Evolutionary conservation across 2,888 invertebrate species (phyloP), one percentile per base, ranked within the genome.

Genomic region (Artemia sinica): DNA sequence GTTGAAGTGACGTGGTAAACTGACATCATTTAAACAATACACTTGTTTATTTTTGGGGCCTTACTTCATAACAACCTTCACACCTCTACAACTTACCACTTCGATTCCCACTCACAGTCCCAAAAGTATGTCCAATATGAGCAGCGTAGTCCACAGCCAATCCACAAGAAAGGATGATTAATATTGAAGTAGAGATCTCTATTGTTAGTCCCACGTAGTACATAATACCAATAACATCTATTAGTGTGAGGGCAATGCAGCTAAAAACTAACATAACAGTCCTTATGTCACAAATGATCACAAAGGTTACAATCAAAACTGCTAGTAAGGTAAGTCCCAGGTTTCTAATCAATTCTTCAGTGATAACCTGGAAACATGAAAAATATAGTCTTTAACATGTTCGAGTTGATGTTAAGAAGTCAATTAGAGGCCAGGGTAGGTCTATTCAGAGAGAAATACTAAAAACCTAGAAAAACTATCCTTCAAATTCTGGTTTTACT

Each of bases 81-180:
- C 28, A 28, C 49, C 12, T 67, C n/a, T n/a, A n/a, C n/a, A 76
- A 74, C 71, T 72, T 74, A 80, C 80, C 79, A 71, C 79, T 74
- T 71, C 76, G 77, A n/a, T 75, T 77, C 52, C 80, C 80, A 9
- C 72, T 74, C n/a, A 77, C 74, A 10, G 78, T 77, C 73, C 78
- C 78, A 71, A 81, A 81, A 67, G 78, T 79, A 71, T 81, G 76
- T n/a, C 79, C 81, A 65, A 82, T 75, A 73, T 82, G 81, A 1
- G 80, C 80, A 0, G 81, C 79, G 72, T 81, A 82, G 75, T 82
- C 81, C 2, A 82, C 80, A 49, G 81, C 79, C 49, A 81, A 74
- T 52, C 81, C 81, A 52, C 79, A 79, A 71, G 80, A 79, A 50
- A 81, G 74, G 58, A 81, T 76, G 28, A 81, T 74, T 71, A 79